Percentiles rank a stretch among this genome's conserved stretches.
These are phyloP conservation scores for Galemys pyrenaicus DNA, from an alignment of 2,113 vertebrate genomes.

Conservation along the genomic window DNA sequence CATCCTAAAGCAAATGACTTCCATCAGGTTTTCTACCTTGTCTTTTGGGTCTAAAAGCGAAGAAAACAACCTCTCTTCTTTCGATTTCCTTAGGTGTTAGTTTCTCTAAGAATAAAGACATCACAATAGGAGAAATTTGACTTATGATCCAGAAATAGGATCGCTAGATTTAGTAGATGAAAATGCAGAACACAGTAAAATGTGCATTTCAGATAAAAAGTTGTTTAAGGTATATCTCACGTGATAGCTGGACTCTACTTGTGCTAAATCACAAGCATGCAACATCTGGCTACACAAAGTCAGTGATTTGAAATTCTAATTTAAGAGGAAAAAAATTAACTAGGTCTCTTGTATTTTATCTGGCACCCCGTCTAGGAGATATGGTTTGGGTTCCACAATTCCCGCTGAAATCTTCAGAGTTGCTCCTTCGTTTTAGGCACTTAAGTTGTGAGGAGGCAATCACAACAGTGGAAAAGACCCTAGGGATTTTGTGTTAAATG, in stretches of 20 bases:
- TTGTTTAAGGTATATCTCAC: not conserved
- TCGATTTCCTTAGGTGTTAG: not conserved
- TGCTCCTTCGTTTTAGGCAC: not conserved
- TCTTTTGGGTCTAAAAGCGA: not conserved
- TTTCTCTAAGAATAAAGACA: constrained; percentile 26
- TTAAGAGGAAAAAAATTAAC: not conserved
- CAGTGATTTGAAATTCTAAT: constrained; percentile 24
- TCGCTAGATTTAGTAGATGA: not conserved
- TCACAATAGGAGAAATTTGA: not conserved
- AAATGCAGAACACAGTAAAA: not conserved
- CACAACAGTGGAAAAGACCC: not conserved
- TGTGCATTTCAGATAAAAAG: not conserved
- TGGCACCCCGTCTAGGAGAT: not conserved
- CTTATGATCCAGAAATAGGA: not conserved
- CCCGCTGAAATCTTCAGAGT: constrained; percentile 7
- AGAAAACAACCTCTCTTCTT: not conserved
- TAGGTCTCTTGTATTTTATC: not conserved
- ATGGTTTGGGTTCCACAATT: not conserved
- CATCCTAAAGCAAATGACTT: not conserved
- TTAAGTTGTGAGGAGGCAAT: not conserved
- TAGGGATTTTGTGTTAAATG: not conserved
- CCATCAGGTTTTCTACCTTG: not conserved
- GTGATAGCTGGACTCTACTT: not conserved
- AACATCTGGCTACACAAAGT: not conserved
- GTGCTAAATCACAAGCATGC: not conserved